Base-by-base conservation (phyloP, 2,888 invertebrate genomes). In the Tinea pellionella region DNA sequence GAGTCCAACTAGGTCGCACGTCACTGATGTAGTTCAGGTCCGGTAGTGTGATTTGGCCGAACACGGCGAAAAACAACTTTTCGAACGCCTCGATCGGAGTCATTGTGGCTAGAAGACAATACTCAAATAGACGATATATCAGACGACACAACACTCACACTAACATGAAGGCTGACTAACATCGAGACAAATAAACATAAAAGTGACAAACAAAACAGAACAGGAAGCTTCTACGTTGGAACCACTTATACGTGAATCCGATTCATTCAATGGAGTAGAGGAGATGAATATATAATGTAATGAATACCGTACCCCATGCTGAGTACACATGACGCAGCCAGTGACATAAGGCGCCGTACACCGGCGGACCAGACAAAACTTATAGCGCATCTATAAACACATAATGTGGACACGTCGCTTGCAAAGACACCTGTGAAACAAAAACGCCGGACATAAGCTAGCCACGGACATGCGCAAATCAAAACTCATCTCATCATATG, bases 31-130 rank as follows among this genome's bases (percentile, higher is more conserved):
- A 92, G 89, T 92, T 93, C 75, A 96, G 91, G 87, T 95, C 94
- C 80, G 93, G 92, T 81, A 93, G 92, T 68, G 94, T 93, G 70
- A 94, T 96, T 88, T 98, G 93, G 78, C 98, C 98, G 89, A 98
- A 98, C 82, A 98, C 93, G 79, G 97, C 96, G 91, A 97, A 98
- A 92, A 98, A 98, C 74, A 99, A 92, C 89, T 96, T 93, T 90
- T 98, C 98, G 89, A 98, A 94, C 70, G 97, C 97, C 86, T 96
- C 93, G 88, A 95, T 86, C 73, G 96, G 94, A 82, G 93, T 93
- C 92, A 96, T 94, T 88, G 90, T 89, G 89, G 92, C 94, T 94
- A 91, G 74, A 88, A 88, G 80, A 77, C 84, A 87, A 85, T 65
- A 80, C 77, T 72, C 75, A 75, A 76, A 83, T 84, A 79, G 84